Evolutionary conservation across 1,140 invertebrate species (phyloP).

Genomic region (Planococcus citri): DNA sequence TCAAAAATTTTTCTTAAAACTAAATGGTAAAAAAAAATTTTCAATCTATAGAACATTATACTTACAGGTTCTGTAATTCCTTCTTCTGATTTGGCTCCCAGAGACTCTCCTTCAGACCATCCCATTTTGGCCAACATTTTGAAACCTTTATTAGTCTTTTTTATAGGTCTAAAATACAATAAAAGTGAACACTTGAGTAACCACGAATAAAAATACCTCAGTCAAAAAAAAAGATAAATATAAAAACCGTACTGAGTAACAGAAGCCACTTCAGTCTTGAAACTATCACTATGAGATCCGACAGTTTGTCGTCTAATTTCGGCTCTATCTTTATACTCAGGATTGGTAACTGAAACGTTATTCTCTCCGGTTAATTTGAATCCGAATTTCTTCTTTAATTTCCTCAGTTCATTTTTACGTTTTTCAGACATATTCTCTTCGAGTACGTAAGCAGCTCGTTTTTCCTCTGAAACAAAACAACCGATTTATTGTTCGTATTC

Average conservation of each 20-base stretch:
- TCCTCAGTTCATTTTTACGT: conserved; percentile 53
- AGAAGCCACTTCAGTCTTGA: conserved; percentile 67
- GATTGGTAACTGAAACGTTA: conserved; percentile 25
- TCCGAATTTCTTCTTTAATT: conserved; percentile 72
- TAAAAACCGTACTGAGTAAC: conserved; percentile 62
- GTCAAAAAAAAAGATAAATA: conserved; percentile 6
- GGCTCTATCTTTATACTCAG: conserved; percentile 62
- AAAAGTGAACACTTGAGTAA: background rate
- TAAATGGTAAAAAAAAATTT: too few species aligned
- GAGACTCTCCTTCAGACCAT: conserved; percentile 71
- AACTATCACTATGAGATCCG: conserved; percentile 67
- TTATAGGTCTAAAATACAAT: conserved; percentile 24
- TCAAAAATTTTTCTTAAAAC: too few species aligned
- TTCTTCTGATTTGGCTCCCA: conserved; percentile 44
- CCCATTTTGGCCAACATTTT: conserved; percentile 82
- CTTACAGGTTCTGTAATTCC: conserved; percentile 67
- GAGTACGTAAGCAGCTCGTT: background rate
- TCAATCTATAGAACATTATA: too few species aligned
- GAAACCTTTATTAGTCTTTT: conserved; percentile 53
- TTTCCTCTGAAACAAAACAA: background rate
- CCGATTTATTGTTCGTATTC: too few species aligned
- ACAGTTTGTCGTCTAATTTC: conserved; percentile 54
- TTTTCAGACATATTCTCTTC: conserved; percentile 28
- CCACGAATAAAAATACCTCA: background rate
- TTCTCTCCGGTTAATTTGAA: conserved; percentile 38